These are phyloP conservation scores for Saguinus midas DNA, from an alignment of 2,113 vertebrate genomes.

Conservation along the genomic window DNA sequence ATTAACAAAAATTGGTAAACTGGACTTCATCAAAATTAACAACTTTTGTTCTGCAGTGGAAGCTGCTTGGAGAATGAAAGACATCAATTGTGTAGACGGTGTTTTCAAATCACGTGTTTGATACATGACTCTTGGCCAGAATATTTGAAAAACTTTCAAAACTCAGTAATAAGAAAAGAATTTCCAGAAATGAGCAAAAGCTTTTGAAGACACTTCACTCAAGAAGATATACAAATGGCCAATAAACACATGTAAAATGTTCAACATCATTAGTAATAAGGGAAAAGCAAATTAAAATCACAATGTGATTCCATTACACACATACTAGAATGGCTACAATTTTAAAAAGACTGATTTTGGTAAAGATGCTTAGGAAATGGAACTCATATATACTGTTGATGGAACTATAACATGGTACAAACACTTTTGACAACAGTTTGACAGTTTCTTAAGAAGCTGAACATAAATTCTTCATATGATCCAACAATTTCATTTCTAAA, in stretches of 20 bases:
- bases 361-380: not conserved
- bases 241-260: not conserved
- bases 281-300: not conserved
- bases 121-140: not conserved
- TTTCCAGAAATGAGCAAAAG: not conserved
- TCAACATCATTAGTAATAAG: not conserved
- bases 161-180: not conserved
- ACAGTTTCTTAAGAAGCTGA: not conserved
- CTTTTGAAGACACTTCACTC: conserved; percentile 1
- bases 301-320: not conserved
- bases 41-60: not conserved
- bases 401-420: not conserved
- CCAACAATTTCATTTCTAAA: not conserved
- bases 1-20: not conserved
- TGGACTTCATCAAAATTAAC: not conserved
- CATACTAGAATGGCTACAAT: not conserved
- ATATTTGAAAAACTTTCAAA: not conserved
- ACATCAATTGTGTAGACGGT: not conserved
- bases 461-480: not conserved
- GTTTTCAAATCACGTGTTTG: not conserved
- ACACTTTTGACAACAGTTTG: not conserved
- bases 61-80: not conserved
- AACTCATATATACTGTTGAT: not conserved
- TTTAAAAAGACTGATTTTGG: not conserved
- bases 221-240: not conserved